These are phyloP conservation scores for Malacoraja senta DNA, from an alignment of 2,797 vertebrate species.

Conservation along the genomic window DNA sequence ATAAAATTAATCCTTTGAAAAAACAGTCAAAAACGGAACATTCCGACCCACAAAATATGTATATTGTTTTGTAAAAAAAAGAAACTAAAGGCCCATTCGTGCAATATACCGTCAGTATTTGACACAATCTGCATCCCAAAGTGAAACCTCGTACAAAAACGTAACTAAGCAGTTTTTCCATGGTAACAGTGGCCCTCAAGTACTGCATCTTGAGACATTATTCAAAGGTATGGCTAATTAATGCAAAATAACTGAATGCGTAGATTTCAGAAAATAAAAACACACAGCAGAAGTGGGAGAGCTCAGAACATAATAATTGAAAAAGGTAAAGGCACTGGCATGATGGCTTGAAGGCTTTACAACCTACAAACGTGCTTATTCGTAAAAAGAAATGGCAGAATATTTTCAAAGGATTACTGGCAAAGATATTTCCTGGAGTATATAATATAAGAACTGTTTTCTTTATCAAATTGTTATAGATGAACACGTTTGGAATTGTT, in stretches of 20 bases:
- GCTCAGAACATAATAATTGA: not conserved
- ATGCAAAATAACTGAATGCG: not conserved
- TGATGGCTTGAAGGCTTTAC: not conserved
- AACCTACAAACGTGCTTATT: no score
- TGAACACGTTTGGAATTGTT: not conserved
- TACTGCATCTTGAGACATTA: not conserved
- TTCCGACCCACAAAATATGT: not conserved
- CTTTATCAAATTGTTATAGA: not conserved
- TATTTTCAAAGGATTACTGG: not conserved
- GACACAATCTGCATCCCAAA: not conserved
- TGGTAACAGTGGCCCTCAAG: not conserved
- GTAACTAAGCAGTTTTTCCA: constrained; percentile 10
- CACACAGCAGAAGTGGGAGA: not conserved
- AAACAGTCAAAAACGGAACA: not conserved
- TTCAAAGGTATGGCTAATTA: not conserved
- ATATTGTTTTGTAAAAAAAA: not conserved
- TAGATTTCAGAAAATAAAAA: not conserved
- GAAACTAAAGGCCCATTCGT: not conserved
- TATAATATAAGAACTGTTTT: not conserved
- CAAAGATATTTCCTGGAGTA: not conserved
- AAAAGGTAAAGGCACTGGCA: not conserved
- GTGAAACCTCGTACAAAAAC: not conserved
- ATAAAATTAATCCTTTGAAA: not conserved
- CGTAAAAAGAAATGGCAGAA: not conserved
- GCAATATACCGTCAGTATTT: not conserved